Evolutionary conservation across 2,888 invertebrate species (phyloP), one percentile per base, ranked within the genome.

Genomic region (Microdon myrmicae): DNA sequence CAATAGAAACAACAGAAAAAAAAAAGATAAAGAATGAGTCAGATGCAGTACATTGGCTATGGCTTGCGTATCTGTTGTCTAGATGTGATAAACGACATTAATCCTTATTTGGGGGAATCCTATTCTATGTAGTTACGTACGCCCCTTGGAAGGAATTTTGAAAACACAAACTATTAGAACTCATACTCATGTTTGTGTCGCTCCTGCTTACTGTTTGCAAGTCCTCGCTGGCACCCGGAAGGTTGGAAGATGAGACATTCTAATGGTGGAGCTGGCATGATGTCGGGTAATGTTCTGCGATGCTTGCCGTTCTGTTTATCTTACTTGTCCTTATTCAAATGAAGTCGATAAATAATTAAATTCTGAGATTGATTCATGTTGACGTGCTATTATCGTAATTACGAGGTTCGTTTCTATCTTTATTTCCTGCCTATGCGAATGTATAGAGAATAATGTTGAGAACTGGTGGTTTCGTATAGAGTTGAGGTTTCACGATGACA

Each of bases 11-110:
- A 34, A 10, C 5, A 20, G 5, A 12, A 23, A 16, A 25, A 25
- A 32, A 19, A 4, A 12, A 14, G 25, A 13, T 13, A 17, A 14
- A 19, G 29, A 6, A 3, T 32, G 16, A 16, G 8, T n/a, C n/a
- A n/a, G n/a, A n/a, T 23, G 44, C 1, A 3, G n/a, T n/a, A 2
- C 3, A n/a, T 31, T 9, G 32, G 10, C 14, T 7, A 10, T 28
- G 12, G 13, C 28, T 12, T 9, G 38, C 25, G 16, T 37, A 37
- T 19, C 20, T 47, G 39, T 16, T 35, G 34, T 17, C 34, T 19
- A n/a, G 22, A 39, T 39, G 55, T 55, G 55, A 55, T 55, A 55
- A 47, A 55, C 47, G 55, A 55, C 55, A 55, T 34, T 55, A 55
- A 55, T 55, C 55, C 47, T 34, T 55, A 41, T n/a, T n/a, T n/a